A percentile compares a stretch with the other conserved stretches of the same genome.
These are phyloP conservation scores for Rallus limicola DNA, from an alignment of 2,113 vertebrate genomes.

Conservation along the genomic window DNA sequence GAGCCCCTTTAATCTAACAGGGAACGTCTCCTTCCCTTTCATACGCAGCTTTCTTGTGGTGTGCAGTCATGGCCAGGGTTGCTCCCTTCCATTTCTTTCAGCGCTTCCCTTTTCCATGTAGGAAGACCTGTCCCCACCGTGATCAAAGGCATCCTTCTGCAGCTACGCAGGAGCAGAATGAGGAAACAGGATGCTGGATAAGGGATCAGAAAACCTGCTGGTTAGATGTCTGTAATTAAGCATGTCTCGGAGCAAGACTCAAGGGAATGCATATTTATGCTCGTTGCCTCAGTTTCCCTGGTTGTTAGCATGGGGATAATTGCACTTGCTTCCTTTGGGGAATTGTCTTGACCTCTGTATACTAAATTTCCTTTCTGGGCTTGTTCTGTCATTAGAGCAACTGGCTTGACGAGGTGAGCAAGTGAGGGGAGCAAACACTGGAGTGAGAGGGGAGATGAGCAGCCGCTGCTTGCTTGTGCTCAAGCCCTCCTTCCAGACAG, in stretches of 20 bases:
- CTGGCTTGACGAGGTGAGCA: neutral
- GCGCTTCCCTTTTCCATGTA: neutral
- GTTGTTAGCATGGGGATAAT: neutral
- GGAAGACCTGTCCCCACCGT: neutral
- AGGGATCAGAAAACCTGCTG: constrained; percentile 20
- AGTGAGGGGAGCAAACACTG: neutral
- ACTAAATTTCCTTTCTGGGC: neutral
- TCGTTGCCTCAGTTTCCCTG: neutral
- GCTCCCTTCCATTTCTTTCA: constrained; percentile 22
- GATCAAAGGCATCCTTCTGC: constrained; percentile 25
- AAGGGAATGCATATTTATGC: neutral
- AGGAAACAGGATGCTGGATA: constrained; percentile 17
- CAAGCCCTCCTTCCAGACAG: neutral
- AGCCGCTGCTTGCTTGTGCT: neutral
- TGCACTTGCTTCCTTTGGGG: neutral
- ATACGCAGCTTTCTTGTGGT: constrained; percentile 49
- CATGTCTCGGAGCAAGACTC: neutral
- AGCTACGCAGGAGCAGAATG: constrained; percentile 7
- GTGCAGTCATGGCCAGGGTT: constrained; percentile 17
- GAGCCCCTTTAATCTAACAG: constrained; percentile 26
- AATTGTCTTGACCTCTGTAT: neutral
- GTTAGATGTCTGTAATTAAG: constrained; percentile 10
- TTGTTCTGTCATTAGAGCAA: neutral
- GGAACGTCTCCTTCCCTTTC: constrained; percentile 50
- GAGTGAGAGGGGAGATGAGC: neutral